Conservation (phyloP, 2,888 invertebrate genomes). For the Phasia obesa region DNA sequence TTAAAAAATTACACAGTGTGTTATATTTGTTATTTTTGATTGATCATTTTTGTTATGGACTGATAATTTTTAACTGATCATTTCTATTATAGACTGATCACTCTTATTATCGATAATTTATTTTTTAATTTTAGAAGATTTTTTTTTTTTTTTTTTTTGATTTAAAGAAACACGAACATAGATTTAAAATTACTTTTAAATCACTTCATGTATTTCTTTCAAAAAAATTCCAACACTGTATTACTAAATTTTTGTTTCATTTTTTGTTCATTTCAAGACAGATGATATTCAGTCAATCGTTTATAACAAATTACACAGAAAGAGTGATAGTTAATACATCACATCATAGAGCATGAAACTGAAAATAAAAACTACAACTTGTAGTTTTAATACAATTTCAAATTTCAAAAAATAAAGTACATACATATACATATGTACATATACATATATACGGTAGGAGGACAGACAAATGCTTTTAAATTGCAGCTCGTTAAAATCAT, state of each 20-base stretch:
- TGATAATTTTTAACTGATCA: no score
- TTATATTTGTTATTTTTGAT: no score
- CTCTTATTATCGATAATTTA: no score
- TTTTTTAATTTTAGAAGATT: no score
- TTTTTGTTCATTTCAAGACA: constrained; percentile 24
- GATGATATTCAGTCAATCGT: constrained; percentile 37
- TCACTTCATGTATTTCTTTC: not conserved
- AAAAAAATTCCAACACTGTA: not conserved
- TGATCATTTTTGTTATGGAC: no score
- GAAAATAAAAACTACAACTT: constrained; percentile 2
- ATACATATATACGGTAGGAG: not conserved
- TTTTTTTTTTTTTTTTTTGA: no score
- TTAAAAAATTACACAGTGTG: no score
- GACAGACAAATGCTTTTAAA: constrained; percentile 12
- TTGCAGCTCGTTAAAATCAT: constrained; percentile 45
- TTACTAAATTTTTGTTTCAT: not conserved
- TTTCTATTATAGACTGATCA: no score
- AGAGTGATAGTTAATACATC: constrained; percentile 28
- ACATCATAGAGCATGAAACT: not conserved
- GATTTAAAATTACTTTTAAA: no score
- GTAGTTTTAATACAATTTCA: constrained; percentile 16
- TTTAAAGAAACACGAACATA: no score
- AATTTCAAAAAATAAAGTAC: constrained; percentile 23
- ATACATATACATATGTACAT: no score
- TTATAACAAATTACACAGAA: not conserved